These are phyloP conservation scores for Anthoscopus minutus DNA, from an alignment of 2,113 vertebrate genomes.

Conservation along the genomic window DNA sequence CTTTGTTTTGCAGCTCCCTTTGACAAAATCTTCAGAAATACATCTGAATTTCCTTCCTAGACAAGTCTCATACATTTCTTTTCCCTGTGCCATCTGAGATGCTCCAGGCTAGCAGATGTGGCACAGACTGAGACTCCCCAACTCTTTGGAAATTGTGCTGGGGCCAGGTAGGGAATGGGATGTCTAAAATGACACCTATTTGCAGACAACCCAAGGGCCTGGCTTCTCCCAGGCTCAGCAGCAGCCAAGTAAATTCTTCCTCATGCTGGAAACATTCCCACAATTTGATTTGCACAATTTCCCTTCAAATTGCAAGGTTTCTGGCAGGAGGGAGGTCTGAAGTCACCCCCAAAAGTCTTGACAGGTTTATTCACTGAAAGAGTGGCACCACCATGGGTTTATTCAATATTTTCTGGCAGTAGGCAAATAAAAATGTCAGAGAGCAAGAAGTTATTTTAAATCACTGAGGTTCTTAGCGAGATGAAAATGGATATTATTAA, in stretches of 20 bases:
- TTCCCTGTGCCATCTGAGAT: background rate
- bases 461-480: background rate
- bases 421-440: background rate
- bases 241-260: background rate
- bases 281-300: background rate
- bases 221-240: background rate
- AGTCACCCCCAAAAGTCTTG: background rate
- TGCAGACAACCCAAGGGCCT: background rate
- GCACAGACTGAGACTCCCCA: background rate
- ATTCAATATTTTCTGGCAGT: background rate
- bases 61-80: background rate
- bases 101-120: background rate
- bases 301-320: background rate
- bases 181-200: background rate
- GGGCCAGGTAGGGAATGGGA: background rate
- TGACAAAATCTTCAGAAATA: background rate
- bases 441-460: background rate
- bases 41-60: background rate
- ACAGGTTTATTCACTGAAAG: background rate
- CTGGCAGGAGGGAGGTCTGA: background rate
- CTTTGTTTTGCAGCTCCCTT: background rate
- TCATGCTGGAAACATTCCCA: background rate
- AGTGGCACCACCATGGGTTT: background rate
- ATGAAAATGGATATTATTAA: background rate
- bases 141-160: background rate